Evolutionary conservation across 2,888 invertebrate species (phyloP), one percentile per base, ranked within the genome.

Genomic region (Drosophila kuntzei): DNA sequence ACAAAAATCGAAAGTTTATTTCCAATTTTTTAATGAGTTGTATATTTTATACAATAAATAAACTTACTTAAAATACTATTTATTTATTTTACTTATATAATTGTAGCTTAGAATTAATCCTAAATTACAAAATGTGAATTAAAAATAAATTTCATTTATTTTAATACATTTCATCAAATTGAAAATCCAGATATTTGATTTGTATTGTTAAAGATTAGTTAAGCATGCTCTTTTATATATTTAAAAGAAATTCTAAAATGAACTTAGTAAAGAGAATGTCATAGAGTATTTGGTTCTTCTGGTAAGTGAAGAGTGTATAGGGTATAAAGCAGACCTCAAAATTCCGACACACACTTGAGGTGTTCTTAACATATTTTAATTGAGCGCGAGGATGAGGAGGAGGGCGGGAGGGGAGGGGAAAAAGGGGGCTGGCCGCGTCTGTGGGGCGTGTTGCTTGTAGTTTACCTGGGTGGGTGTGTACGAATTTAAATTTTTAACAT

Each of bases 401-500:
- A 11, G 12, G 12, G 7, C 3, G 46, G 41, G 14, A 12, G 25
- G 32, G 46, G 39, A 1, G 41, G 36, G 8, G 2, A 7, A 1
- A 22, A 14, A 18, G 41, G 51, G 47, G 53, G 34, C n/a, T 14
- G 12, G 11, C 12, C 34, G 22, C 43, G 59, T 37, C 47, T 44
- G 37, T 62, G 70, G 76, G 74, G 74, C 74, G 74, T 74, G 65
- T 49, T 43, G 59, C 46, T 66, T 50, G 55, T 53, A 59, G 47
- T 58, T 71, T 50, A 60, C 66, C 63, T 54, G 49, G 49, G 86
- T 85, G 82, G 85, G 88, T 85, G 85, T 88, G 88, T 74, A 75
- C 70, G 71, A 79, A 82, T 88, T 80, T 76, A 88, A 88, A 83
- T 80, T 82, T 85, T 86, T 69, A 82, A 82, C 83, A 80, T 86